Evolutionary conservation across 92 coral and sea anemone species (phyloP).

Genomic region (Anthopleura xanthogrammica): DNA sequence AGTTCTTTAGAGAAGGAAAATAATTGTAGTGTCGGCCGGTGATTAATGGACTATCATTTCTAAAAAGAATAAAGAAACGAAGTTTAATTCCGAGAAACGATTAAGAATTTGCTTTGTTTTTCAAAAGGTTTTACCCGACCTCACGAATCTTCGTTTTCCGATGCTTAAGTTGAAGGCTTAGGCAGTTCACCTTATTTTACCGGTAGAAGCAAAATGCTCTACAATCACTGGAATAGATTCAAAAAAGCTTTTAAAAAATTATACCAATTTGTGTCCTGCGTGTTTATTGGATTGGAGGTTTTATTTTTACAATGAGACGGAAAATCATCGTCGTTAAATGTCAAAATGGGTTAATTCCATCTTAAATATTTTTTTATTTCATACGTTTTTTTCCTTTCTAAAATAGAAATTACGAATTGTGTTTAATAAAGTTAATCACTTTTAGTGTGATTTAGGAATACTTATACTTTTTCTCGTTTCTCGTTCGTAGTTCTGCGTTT

Average conservation of each 20-base stretch:
- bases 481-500: no score
- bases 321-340: neutral
- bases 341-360: neutral
- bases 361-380: neutral
- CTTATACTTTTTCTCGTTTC: no score
- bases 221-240: slow-evolving; percentile 2
- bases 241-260: slow-evolving; percentile 38
- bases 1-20: slow-evolving; percentile 4
- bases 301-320: neutral
- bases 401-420: neutral
- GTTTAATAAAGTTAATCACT: no score
- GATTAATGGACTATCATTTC: slow-evolving; percentile 1
- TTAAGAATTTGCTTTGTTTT: neutral
- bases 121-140: neutral
- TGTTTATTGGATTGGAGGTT: slow-evolving; percentile 6
- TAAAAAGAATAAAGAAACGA: neutral
- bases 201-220: neutral
- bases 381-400: neutral
- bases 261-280: slow-evolving; percentile 11
- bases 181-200: no score
- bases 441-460: no score
- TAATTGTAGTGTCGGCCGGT: slow-evolving; percentile 13
- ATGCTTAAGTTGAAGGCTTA: neutral
- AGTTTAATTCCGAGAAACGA: neutral
- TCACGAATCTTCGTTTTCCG: neutral